A percentile compares a stretch with the other conserved stretches of the same genome.
phyloP scores from a whole-genome alignment of 2,797 vertebrate genomes.

The Siniperca scherzeri region DNA sequence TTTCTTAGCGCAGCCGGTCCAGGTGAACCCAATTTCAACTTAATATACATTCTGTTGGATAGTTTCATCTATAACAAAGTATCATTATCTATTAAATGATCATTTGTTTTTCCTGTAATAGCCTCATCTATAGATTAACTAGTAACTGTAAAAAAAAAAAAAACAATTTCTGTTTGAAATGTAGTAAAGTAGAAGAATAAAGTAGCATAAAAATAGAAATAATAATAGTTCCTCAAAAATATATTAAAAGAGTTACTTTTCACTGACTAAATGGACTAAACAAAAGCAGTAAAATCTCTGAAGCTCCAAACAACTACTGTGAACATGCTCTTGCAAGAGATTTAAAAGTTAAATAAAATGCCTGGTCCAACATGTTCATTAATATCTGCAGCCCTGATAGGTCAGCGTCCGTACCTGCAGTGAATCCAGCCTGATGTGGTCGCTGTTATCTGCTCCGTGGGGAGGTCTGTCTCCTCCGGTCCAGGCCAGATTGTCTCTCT shows the following conservation, averaged over 20 bases:
- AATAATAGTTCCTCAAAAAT: no score
- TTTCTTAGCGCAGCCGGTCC: not conserved
- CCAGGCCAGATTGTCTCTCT: constrained; percentile 52
- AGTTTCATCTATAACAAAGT: not conserved
- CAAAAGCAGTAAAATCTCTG: not conserved
- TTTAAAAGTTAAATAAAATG: not conserved
- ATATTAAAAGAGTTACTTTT: not conserved
- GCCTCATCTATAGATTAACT: not conserved
- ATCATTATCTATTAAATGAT: not conserved
- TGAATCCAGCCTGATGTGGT: constrained; percentile 84
- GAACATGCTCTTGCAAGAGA: not conserved
- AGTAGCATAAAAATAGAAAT: not conserved
- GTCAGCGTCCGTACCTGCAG: constrained; percentile 80
- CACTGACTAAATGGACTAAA: not conserved
- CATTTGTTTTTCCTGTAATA: not conserved
- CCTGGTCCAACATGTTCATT: not conserved
- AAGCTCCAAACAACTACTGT: not conserved
- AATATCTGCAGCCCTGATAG: not conserved
- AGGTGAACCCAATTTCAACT: not conserved
- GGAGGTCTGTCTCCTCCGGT: constrained; percentile 76
- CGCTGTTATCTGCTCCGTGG: constrained; percentile 78
- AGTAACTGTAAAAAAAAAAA: not conserved
- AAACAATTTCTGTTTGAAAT: not conserved
- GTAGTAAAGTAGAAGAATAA: not conserved
- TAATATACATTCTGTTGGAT: no score